Base-by-base conservation (phyloP, 2,888 invertebrate genomes). In the Hyppa rectilinea region DNA sequence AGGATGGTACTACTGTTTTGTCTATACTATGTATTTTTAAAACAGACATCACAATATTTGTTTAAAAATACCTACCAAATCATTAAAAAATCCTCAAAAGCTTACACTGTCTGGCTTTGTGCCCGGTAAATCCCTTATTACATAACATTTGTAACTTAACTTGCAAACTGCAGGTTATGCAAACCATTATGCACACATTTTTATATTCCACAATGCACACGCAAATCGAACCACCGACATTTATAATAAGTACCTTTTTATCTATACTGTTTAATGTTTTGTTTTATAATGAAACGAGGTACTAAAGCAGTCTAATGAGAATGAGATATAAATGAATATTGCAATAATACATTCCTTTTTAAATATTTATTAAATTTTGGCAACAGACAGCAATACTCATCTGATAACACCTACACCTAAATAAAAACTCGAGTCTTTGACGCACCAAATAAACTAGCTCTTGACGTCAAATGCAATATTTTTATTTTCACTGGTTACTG, bases 391-490 rank as follows among this genome's bases (percentile, higher is more conserved):
- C 69, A 40, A 38, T 43, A n/a, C 26, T 58, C 26, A 36, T 38
- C 61, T 69, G 45, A 29, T 63, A 47, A 74, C 78, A 66, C 31
- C 50, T 63, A 68, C 40, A 59, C 56, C 68, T 65, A 71, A 78
- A 84, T 71, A 77, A 82, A 71, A 82, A 56, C 20, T 36, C 31
- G n/a, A 67, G 36, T 71, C 55, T 64, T 75, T 83, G 80, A 83
- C 85, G 85, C 75, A 82, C 72, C 62, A 53, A 80, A 83, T 71
- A 73, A 63, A 73, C 56, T 52, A 45, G 62, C 66, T 72, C 45
- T 60, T 85, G 83, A 83, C 83, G 83, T 85, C 83, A 85, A 78
- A 58, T 74, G 55, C 70, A 78, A 71, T 72, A 80, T 78, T 83
- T 78, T 80, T 80, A 80, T 71, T 72, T 75, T 31, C 38, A 67